These are phyloP conservation scores for Natrix natrix DNA, from an alignment of 2,797 vertebrate genomes.

Conservation along the genomic window DNA sequence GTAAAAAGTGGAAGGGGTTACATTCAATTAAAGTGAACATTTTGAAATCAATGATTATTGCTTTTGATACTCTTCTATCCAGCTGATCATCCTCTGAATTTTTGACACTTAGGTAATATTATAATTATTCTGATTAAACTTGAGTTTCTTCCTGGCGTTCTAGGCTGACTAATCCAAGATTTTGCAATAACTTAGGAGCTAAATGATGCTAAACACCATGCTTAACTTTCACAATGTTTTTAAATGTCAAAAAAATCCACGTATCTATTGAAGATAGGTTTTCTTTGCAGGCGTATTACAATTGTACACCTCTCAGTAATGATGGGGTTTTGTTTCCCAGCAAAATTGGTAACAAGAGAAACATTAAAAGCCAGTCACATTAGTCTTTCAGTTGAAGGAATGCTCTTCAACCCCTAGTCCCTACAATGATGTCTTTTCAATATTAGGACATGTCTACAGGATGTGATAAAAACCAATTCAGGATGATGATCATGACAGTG, in stretches of 20 bases:
- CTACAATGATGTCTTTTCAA: not conserved
- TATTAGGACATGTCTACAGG: not conserved
- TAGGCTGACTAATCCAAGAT: not conserved
- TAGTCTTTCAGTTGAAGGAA: not conserved
- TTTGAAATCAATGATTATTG: not conserved
- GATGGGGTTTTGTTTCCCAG: not conserved
- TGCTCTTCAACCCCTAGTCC: not conserved
- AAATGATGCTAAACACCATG: no score
- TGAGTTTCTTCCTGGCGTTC: not conserved
- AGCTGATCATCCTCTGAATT: not conserved
- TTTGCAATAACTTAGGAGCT: not conserved
- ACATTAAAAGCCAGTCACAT: not conserved
- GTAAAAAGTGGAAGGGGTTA: not conserved
- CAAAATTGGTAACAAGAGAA: not conserved
- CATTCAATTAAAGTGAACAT: not conserved
- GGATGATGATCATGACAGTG: not conserved
- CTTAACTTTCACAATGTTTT: not conserved
- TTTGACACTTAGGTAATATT: not conserved
- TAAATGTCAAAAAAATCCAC: not conserved
- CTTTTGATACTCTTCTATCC: not conserved
- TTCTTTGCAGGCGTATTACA: not conserved
- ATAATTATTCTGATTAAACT: not conserved
- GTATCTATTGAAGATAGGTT: not conserved
- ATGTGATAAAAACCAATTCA: not conserved
- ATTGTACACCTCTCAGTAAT: not conserved